Evolutionary conservation across 2,797 vertebrate genomes (phyloP).

Genomic region (Arctocebus calabarensis): DNA sequence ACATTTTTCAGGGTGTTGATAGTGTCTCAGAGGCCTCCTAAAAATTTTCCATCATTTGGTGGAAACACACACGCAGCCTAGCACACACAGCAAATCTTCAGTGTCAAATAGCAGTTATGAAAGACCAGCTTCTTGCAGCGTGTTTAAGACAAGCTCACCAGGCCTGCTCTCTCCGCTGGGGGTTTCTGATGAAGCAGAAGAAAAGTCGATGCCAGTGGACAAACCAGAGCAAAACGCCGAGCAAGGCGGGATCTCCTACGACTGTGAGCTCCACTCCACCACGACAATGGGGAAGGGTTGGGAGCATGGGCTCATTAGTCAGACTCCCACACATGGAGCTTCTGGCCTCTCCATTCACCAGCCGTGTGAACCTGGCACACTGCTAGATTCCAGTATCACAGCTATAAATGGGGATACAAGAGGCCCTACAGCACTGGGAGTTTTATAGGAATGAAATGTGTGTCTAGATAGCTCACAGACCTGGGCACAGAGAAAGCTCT

Average conservation of each 20-base stretch:
- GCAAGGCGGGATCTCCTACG: too few species aligned
- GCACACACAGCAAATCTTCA: background rate
- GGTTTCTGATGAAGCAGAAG: background rate
- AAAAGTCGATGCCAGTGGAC: background rate
- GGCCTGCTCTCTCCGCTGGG: background rate
- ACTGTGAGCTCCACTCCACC: background rate
- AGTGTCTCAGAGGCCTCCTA: background rate
- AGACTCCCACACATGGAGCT: background rate
- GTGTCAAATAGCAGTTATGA: background rate
- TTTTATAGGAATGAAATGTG: background rate
- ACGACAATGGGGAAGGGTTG: background rate
- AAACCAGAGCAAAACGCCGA: background rate
- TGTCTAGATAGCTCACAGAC: background rate
- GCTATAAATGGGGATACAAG: background rate
- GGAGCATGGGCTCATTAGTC: background rate
- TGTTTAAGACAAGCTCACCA: background rate
- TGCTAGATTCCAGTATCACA: background rate
- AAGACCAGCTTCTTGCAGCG: background rate
- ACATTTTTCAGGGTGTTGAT: background rate
- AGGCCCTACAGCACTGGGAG: background rate
- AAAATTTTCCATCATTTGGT: constrained; percentile 32
- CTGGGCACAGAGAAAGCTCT: background rate
- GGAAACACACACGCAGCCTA: background rate
- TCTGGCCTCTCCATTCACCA: background rate
- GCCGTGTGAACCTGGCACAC: background rate